These are phyloP conservation scores for Anoplolepis gracilipes DNA, from an alignment of 1,140 invertebrate genomes.

Conservation along the genomic window DNA sequence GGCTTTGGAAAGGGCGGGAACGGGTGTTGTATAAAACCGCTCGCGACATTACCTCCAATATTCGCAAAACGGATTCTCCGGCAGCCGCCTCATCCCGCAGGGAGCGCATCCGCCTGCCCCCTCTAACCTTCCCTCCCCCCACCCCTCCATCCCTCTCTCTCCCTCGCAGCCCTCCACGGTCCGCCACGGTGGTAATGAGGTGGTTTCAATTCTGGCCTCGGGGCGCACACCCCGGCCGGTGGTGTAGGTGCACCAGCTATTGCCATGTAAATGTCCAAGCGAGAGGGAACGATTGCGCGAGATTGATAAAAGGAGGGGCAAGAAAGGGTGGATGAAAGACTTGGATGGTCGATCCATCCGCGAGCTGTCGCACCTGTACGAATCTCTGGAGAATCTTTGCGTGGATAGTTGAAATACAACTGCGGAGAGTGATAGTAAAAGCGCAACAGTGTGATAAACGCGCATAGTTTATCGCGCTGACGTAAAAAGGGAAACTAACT, in stretches of 20 bases:
- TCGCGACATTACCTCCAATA: slow-evolving; percentile 86
- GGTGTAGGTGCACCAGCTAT: slow-evolving; percentile 78
- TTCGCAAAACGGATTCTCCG: slow-evolving; percentile 86
- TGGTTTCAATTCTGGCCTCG: slow-evolving; percentile 85
- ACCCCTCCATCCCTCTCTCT: background rate
- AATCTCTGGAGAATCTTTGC: slow-evolving; percentile 34
- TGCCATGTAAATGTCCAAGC: slow-evolving; percentile 81
- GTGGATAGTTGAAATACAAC: background rate
- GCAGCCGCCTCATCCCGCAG: slow-evolving; percentile 72
- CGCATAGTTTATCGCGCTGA: slow-evolving; percentile 1
- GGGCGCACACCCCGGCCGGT: slow-evolving; percentile 75
- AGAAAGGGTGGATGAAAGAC: slow-evolving; percentile 16
- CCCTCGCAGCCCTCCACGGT: slow-evolving; percentile 30
- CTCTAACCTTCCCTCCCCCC: background rate
- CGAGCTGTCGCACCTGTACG: slow-evolving; percentile 25
- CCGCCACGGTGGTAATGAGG: slow-evolving; percentile 82
- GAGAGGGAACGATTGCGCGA: slow-evolving; percentile 75
- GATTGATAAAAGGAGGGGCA: slow-evolving; percentile 74
- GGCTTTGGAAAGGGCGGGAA: slow-evolving; percentile 65
- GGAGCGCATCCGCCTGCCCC: slow-evolving; percentile 51
- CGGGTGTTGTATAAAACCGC: slow-evolving; percentile 84
- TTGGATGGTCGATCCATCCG: slow-evolving; percentile 4
- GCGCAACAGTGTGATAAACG: slow-evolving; percentile 30
- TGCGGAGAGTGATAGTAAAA: background rate
- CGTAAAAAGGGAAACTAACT: background rate